Evolutionary conservation across 2,113 vertebrate species (phyloP), one percentile per base, ranked within the genome.

Genomic region (Australoheros scitulus): DNA sequence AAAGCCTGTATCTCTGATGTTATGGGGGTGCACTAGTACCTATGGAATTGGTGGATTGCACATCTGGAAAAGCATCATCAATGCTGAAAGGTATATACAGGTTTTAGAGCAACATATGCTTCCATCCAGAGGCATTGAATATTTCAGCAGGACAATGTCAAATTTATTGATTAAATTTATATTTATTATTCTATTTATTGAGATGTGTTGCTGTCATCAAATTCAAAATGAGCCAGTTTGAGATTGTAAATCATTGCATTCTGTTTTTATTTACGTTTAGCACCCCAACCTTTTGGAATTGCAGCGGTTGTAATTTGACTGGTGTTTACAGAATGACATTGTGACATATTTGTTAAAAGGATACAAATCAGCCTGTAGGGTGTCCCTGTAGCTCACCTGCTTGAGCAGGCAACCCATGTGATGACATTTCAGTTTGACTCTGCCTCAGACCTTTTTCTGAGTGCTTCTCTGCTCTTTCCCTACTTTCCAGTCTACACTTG

Each of bases 31-130:
- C 38, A 41, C 11, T 11, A 41, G 38, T 41, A 11, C 38, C 38
- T 41, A 41, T 41, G 38, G 38, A 41, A 11, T 38, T 38, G 36
- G 36, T 9, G 8, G 8, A 7, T 38, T 38, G 36, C 36, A 38
- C 38, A 41, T 68, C 64, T 26, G 41, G 64, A 47, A 47, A 68
- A 22, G 41, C 38, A 26, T 38, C 63, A 68, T 68, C 63, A 68
- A 6, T 47, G 13, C 43, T 5, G 43, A 47, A 68, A 47, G 36
- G 36, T 38, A 38, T 10, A 10, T 38, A 38, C 36, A 38, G 8
- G 36, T 38, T 38, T 38, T 38, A 38, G 36, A 38, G 36, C 9
- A 38, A 38, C 36, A 38, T 11, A 41, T 41, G 38, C 11, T 41
- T 3, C 11, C 38, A 11, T 41, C 38, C 38, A 41, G 38, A 41